Base-by-base conservation (phyloP, 1,140 invertebrate species). In the Drosophila varians region DNA sequence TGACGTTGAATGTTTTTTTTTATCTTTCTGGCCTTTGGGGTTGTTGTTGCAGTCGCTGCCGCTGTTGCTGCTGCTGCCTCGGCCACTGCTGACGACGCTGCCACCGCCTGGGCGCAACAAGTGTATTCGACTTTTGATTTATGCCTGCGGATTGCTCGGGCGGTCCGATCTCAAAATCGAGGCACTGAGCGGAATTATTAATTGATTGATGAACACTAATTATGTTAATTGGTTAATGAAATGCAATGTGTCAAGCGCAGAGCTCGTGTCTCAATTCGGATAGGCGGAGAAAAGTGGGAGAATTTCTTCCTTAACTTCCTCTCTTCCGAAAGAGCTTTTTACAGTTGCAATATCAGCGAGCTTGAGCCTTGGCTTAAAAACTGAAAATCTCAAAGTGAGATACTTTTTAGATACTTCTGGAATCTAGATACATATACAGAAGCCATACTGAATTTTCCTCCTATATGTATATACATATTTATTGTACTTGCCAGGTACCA, bases 191-290 rank as follows among this genome's bases (percentile, higher is more conserved):
- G 73, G 82, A 77, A 87, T 86, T 86, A 87, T 74, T 87, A 87
- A 86, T 87, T 86, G 82, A 82, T 82, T 87, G 82, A 86, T 86
- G 82, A 88, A 74, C 86, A 82, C 82, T 86, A 86, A 86, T 87
- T 86, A 86, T 86, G 82, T 77, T 86, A 86, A 86, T 86, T 86
- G 82, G 73, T 70, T 86, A 86, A 86, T 86, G 80, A 86, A 86
- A 80, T 86, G 68, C 84, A 80, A 80, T 86, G 80, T 83, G 78
- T 82, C 78, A 77, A 77, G 74, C 65, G 74, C 46, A 42, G 45
- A 72, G 70, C 61, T 55, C 45, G 58, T 57, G 64, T 42, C 74
- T 62, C 34, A 69, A 65, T 74, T 83, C 56, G 49, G 25, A 14
- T 25, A 61, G 49, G 16, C 26, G 43, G 2, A 1, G 28, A 55